These are phyloP conservation scores for Diorhabda sublineata DNA, from an alignment of 1,140 invertebrate genomes.

Conservation along the genomic window DNA sequence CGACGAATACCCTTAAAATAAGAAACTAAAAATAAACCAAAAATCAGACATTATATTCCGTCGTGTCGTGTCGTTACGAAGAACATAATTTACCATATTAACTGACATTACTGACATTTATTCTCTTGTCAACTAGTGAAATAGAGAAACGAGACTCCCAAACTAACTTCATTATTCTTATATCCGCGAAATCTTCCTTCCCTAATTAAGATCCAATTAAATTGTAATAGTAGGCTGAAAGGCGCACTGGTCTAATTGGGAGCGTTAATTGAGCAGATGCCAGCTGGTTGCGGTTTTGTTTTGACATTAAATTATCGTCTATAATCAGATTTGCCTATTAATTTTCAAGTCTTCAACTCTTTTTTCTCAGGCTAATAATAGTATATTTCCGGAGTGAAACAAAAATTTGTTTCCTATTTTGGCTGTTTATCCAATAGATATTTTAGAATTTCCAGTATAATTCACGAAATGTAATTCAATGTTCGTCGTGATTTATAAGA, in stretches of 20 bases:
- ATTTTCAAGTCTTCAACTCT: not conserved
- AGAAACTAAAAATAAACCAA: no score
- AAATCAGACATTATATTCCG: no score
- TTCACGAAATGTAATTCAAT: no score
- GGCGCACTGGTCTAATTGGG: not conserved
- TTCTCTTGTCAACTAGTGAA: not conserved
- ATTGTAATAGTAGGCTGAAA: not conserved
- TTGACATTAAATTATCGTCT: not conserved
- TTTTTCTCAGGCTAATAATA: not conserved
- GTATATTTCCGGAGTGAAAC: no score
- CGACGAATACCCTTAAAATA: no score
- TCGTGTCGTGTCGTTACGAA: no score
- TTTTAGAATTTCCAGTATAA: no score
- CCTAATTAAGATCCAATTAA: constrained; percentile 2
- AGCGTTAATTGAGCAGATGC: not conserved
- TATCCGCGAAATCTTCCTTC: constrained; percentile 1
- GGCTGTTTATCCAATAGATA: no score
- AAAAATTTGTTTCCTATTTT: no score
- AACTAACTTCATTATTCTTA: constrained; percentile 3
- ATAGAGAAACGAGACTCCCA: not conserved
- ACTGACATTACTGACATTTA: not conserved
- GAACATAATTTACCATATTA: not conserved
- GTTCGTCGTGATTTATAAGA: no score
- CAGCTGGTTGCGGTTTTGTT: not conserved
- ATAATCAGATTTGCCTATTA: not conserved